Evolutionary conservation across 2,797 vertebrate species (phyloP).

Genomic region (Micropoecilia bifurca): DNA sequence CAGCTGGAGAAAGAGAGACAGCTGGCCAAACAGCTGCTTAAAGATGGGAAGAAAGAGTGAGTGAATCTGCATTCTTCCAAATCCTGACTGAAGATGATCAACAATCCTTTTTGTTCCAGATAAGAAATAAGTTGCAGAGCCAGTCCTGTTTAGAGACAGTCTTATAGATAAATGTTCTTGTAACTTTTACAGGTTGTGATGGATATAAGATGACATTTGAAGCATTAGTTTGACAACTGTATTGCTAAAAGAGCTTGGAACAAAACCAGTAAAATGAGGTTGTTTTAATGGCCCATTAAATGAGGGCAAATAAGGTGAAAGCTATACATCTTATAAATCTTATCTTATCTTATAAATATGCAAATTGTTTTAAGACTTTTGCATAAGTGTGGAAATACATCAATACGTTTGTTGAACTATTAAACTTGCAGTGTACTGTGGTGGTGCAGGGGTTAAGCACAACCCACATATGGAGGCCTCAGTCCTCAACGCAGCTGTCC

Average conservation of each 20-base stretch:
- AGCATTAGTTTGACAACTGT: neutral
- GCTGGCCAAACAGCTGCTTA: conserved; percentile 89
- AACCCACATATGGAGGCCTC: no score
- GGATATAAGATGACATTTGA: neutral
- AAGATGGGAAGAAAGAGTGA: conserved; percentile 91
- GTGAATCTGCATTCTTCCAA: conserved; percentile 37
- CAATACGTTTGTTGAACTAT: no score
- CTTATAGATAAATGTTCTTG: neutral
- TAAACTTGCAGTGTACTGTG: no score
- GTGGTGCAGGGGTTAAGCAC: no score
- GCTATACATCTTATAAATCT: neutral
- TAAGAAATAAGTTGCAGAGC: neutral
- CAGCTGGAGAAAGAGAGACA: conserved; percentile 88
- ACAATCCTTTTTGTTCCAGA: neutral
- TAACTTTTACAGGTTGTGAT: neutral
- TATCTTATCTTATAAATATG: neutral
- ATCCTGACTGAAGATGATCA: neutral
- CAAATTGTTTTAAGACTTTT: neutral
- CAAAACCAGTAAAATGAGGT: neutral
- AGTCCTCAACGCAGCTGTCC: no score
- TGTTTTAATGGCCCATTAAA: neutral
- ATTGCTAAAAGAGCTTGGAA: neutral
- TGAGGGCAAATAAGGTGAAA: neutral
- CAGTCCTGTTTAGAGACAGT: neutral
- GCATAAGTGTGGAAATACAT: neutral